Evolutionary conservation across 2,888 invertebrate species (phyloP), one percentile per base, ranked within the genome.

Genomic region (Apoderus coryli): DNA sequence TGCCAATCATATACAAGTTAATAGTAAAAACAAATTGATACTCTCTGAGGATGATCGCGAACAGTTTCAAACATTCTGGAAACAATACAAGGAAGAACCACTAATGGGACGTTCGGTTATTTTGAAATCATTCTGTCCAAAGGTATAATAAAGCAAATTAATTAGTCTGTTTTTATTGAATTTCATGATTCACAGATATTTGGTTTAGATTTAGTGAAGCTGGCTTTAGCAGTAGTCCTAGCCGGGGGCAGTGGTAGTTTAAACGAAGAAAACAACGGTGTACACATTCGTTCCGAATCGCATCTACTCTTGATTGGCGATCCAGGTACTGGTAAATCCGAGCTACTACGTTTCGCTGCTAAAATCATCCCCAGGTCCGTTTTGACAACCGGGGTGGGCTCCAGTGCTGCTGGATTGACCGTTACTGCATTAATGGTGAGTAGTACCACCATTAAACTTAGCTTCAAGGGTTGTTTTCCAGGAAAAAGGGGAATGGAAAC

Each of bases 401-500:
- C 80, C 16, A 84, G 88, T 0, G 68, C 76, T 28, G 90, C 90
- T 35, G 90, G 90, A 2, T 69, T 90, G 10, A 90, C 90, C 4
- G 89, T 85, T 35, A 72, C 85, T 16, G 89, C 88, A 27, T 65
- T 85, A 9, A 77, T 77, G 67, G 86, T 82, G 56, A 35, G 34
- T 31, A 14, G n/a, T n/a, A n/a, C n/a, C n/a, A n/a, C n/a, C n/a
- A n/a, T n/a, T n/a, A n/a, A n/a, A n/a, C n/a, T n/a, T n/a, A n/a
- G n/a, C n/a, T n/a, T n/a, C n/a, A n/a, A 19, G 19, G 19, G 19
- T n/a, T 7, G 6, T 19, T 24, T 37, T 48, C 47, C 16, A 85
- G 84, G 86, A 88, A 60, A 72, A 77, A 40, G 86, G 86, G 2
- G 79, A 81, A 53, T 90, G 89, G 89, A 81, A 84, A 46, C 54